Base-by-base conservation (phyloP, 2,888 invertebrate genomes). In the Drosophila longiperda region DNA sequence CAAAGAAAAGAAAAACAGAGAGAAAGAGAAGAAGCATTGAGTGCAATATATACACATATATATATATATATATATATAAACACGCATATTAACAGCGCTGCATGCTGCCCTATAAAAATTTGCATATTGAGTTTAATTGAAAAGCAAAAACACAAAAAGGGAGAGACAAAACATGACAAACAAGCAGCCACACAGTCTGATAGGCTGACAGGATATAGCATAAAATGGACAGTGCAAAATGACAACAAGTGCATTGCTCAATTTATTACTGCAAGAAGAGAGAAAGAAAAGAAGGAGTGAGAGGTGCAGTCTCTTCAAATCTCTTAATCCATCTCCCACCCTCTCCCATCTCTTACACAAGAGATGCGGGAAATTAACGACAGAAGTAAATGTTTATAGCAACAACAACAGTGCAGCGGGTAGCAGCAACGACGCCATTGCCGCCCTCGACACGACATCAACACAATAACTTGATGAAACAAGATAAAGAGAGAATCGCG, bases 31-130 rank as follows among this genome's bases (percentile, higher is more conserved):
- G 53, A 15, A 45, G n/a, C 45, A 40, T 15, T 20, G 26, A 60
- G 36, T 52, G 26, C 34, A 6, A 45, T 17, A 54, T 23, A 50
- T 12, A 26, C 0, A 49, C 3, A 26, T 23, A 23, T 29, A 29
- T 17, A 38, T 15, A 5, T 33, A 6, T 7, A n/a, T 12, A 55
- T 38, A 60, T 40, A 38, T 40, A 61, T 20, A 40, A 12, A 29
- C 29, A 40, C 34, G 32, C 26, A 17, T n/a, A 15, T 33, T 23
- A 3, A 23, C 42, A 36, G 59, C 36, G 33, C 36, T 52, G 52
- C 52, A 33, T 52, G n/a, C 7, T 82, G 82, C 75, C 84, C 87
- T 78, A 83, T 70, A 83, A 80, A 81, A 83, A 83, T 83, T 78
- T 64, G 66, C 84, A 87, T 77, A 73, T 50, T 64, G 33, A 42